Percentiles rank a stretch among this genome's conserved stretches.
These are phyloP conservation scores for Spea bombifrons DNA, from an alignment of 2,113 vertebrate genomes.

Conservation along the genomic window DNA sequence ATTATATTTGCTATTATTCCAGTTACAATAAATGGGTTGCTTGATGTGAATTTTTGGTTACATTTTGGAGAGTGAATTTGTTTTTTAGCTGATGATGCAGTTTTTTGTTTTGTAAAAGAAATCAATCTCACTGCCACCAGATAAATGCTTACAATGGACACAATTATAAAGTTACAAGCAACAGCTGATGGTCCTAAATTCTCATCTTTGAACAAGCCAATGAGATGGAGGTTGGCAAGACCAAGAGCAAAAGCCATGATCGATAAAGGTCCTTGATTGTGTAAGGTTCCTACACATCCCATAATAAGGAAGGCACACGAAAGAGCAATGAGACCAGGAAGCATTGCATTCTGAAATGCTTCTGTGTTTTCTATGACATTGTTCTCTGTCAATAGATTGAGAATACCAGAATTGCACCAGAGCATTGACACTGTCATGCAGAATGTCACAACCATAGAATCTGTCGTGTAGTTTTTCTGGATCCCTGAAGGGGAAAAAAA, in stretches of 20 bases:
- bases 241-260: conserved; percentile 64
- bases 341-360: conserved; percentile 58
- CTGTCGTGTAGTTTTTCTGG: conserved; percentile 58
- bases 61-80: background rate
- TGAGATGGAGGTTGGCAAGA: conserved; percentile 78
- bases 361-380: conserved; percentile 46
- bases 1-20: conserved; percentile 77
- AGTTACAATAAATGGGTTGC: conserved; percentile 48
- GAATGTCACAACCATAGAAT: conserved; percentile 64
- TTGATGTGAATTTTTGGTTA: background rate
- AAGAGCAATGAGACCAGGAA: conserved; percentile 74
- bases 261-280: conserved; percentile 59
- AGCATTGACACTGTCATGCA: conserved; percentile 74
- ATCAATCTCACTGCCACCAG: conserved; percentile 70
- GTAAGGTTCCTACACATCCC: conserved; percentile 62
- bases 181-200: conserved; percentile 69
- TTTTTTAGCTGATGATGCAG: conserved; percentile 46
- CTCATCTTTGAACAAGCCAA: conserved; percentile 59
- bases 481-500: conserved; percentile 58
- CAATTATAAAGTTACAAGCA: conserved; percentile 73
- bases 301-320: conserved; percentile 69
- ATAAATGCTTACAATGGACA: conserved; percentile 68
- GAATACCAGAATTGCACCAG: conserved; percentile 76
- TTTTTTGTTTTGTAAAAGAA: conserved; percentile 58
- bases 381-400: conserved; percentile 71